phyloP scores from a whole-genome alignment of 2,888 invertebrate species.

The Alitta virens region DNA sequence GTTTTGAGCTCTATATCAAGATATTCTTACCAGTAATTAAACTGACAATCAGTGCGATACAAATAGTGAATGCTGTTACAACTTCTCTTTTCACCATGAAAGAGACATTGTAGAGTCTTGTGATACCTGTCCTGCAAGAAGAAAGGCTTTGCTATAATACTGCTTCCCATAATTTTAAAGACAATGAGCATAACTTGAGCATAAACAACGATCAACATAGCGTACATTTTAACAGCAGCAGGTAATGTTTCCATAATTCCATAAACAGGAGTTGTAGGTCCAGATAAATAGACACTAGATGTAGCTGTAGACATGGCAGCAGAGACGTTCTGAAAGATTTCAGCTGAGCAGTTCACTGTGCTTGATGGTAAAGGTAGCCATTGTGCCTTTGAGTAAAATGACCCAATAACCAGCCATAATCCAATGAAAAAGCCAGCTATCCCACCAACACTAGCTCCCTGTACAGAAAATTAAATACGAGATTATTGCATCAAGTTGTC shows the following conservation, averaged over 20 bases:
- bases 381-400: background rate
- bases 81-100: background rate
- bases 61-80: background rate
- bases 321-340: no score
- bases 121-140: background rate
- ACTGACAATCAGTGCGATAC: background rate
- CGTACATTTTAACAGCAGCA: no score
- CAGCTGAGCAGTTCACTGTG: background rate
- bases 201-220: no score
- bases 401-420: background rate
- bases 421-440: background rate
- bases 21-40: background rate
- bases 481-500: no score
- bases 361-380: background rate
- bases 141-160: no score
- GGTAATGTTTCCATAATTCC: no score
- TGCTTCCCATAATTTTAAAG: no score
- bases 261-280: no score
- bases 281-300: no score
- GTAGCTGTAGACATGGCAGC: no score
- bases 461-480: background rate
- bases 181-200: no score
- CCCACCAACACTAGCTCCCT: background rate
- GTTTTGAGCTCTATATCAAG: no score
- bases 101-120: background rate